Evolutionary conservation across 2,888 invertebrate species (phyloP).

Genomic region (Dolomedes plantarius): DNA sequence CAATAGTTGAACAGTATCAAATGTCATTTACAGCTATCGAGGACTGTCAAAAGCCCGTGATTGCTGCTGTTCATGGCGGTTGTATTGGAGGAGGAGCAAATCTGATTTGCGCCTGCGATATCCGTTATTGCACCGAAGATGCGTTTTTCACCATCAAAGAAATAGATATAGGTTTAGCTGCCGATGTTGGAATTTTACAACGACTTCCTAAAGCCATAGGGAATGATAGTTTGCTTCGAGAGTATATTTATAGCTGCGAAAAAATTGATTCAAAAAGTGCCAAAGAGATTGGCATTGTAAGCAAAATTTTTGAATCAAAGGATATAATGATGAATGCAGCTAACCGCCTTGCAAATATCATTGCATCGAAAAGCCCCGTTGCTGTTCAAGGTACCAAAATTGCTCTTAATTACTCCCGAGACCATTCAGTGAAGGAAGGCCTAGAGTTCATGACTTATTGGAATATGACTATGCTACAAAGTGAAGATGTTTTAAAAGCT

Average conservation of each 20-base stretch:
- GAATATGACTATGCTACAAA: constrained; percentile 79
- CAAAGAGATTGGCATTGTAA: constrained; percentile 81
- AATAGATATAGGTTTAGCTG: constrained; percentile 87
- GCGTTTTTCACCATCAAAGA: constrained; percentile 94
- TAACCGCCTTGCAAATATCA: constrained; percentile 84
- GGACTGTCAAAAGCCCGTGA: constrained; percentile 93
- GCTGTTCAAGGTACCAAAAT: constrained; percentile 94
- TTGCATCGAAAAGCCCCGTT: constrained; percentile 93
- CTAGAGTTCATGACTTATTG: constrained; percentile 84
- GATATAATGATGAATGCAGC: constrained; percentile 85
- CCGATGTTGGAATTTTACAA: constrained; percentile 96
- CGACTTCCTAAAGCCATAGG: constrained; percentile 93
- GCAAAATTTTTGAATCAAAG: constrained; percentile 83
- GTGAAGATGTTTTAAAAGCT: constrained; percentile 82
- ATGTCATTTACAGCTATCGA: constrained; percentile 88
- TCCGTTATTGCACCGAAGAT: constrained; percentile 92
- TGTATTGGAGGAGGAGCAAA: constrained; percentile 96
- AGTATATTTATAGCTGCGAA: constrained; percentile 90
- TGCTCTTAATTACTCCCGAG: constrained; percentile 89
- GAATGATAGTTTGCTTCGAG: constrained; percentile 89
- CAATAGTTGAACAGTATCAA: constrained; percentile 84
- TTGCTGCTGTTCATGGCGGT: constrained; percentile 89
- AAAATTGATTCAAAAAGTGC: constrained; percentile 90
- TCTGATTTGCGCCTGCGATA: constrained; percentile 91
- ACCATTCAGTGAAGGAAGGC: constrained; percentile 91